Evolutionary conservation across 2,113 vertebrate species (phyloP).

Genomic region (Melanerpes aurifrons): DNA sequence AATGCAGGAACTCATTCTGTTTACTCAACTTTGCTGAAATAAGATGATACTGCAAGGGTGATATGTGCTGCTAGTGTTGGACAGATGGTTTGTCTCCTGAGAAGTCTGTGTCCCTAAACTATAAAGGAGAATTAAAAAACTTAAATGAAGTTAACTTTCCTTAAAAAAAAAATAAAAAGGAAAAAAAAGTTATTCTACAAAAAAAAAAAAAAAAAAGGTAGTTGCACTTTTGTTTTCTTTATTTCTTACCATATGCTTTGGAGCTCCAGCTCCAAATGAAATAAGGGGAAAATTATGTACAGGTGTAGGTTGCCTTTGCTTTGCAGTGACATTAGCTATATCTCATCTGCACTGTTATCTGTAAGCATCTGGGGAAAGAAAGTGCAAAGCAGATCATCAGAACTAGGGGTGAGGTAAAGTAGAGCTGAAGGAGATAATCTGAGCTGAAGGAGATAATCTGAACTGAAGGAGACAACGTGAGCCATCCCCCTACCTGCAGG

Average conservation of each 20-base stretch:
- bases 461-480: not conserved
- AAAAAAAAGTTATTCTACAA: too few species aligned
- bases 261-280: not conserved
- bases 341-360: not conserved
- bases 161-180: not conserved
- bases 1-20: not conserved
- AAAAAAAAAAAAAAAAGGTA: not conserved
- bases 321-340: not conserved
- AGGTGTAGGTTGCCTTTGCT: not conserved
- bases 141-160: not conserved
- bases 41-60: not conserved
- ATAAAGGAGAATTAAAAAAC: not conserved
- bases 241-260: not conserved
- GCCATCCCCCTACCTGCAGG: not conserved
- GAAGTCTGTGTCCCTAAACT: not conserved
- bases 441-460: not conserved
- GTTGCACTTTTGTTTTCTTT: not conserved
- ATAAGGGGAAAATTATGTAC: not conserved
- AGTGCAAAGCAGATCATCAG: not conserved
- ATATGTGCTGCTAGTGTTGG: not conserved
- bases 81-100: not conserved
- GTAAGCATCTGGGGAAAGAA: not conserved
- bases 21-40: constrained; percentile 4
- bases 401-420: rapidly evolving
- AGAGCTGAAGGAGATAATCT: not conserved